Conservation (phyloP, 2,797 vertebrate genomes). For the Brachyrhaphis roseni region DNA sequence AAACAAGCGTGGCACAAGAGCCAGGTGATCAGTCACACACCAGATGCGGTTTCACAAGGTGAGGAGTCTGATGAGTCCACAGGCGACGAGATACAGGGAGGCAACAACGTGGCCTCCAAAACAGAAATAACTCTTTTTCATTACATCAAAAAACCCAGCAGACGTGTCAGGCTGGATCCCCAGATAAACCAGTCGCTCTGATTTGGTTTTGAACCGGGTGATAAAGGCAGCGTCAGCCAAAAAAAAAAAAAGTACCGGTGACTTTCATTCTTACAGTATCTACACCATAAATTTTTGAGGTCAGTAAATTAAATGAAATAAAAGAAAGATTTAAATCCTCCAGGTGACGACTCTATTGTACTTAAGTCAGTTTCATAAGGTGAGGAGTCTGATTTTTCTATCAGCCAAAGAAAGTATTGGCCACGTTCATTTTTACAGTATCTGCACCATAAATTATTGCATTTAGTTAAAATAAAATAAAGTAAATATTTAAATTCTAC, state of each 20-base stretch:
- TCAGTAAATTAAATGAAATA: not conserved
- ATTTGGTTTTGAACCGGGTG: not conserved
- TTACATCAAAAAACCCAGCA: not conserved
- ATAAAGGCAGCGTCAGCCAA: not conserved
- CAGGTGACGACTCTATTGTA: too few relatives aligned
- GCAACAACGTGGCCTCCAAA: not conserved
- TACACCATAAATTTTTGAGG: not conserved
- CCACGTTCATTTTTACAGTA: too few relatives aligned
- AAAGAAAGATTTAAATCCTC: not conserved
- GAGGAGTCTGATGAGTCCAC: constrained; percentile 8
- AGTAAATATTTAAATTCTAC: too few relatives aligned
- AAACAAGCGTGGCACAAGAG: constrained; percentile 26
- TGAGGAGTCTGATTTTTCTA: too few relatives aligned
- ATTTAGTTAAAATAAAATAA: too few relatives aligned
- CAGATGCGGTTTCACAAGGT: constrained; percentile 25
- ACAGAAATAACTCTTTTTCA: not conserved
- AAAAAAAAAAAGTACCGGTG: not conserved
- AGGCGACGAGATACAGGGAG: not conserved
- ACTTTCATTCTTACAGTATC: not conserved
- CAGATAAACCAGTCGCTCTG: not conserved
- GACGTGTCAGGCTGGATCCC: not conserved
- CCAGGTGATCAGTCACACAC: constrained; percentile 32
- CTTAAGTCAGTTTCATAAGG: too few relatives aligned
- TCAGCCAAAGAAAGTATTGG: too few relatives aligned
- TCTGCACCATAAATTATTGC: too few relatives aligned